A percentile compares a stretch with the other conserved stretches of the same genome.
These are phyloP conservation scores for Eufriesea mexicana DNA, from an alignment of 1,140 invertebrate species.

Conservation along the genomic window DNA sequence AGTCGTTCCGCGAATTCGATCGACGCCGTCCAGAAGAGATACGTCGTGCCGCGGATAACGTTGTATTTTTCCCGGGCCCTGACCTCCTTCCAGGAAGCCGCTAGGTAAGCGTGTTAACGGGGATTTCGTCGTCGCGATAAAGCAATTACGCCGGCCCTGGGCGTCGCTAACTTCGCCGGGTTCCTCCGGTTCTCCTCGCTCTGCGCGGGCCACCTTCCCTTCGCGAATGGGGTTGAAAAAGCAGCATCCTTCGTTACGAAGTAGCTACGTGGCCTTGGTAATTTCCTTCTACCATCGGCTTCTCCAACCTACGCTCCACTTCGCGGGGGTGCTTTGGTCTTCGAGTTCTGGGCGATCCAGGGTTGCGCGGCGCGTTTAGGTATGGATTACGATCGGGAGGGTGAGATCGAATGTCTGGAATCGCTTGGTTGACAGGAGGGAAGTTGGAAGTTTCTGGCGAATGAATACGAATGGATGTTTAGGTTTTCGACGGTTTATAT, in stretches of 20 bases:
- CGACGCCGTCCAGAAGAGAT: conserved; percentile 29
- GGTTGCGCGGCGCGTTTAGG: too few species aligned
- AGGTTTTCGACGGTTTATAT: too few species aligned
- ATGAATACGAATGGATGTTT: too few species aligned
- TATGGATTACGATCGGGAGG: too few species aligned
- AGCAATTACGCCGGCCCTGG: conserved; percentile 42
- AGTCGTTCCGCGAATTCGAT: conserved; percentile 57
- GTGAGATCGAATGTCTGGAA: too few species aligned
- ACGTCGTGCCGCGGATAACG: conserved; percentile 40
- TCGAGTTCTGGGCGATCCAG: too few species aligned
- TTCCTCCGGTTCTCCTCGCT: background rate
- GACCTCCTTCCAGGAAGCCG: conserved; percentile 40
- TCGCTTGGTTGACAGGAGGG: too few species aligned
- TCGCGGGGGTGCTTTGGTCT: too few species aligned
- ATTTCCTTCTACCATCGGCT: background rate
- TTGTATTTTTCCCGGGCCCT: conserved; percentile 57
- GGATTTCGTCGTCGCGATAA: conserved; percentile 49
- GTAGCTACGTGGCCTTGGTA: background rate
- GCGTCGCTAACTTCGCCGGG: background rate
- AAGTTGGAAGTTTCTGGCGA: too few species aligned
- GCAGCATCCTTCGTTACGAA: background rate
- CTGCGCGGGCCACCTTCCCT: background rate
- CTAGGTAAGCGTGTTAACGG: conserved; percentile 45
- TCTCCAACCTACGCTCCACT: too few species aligned
- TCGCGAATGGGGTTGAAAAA: background rate